These are phyloP conservation scores for Tenrec ecaudatus DNA, from an alignment of 2,113 vertebrate genomes.

Conservation along the genomic window DNA sequence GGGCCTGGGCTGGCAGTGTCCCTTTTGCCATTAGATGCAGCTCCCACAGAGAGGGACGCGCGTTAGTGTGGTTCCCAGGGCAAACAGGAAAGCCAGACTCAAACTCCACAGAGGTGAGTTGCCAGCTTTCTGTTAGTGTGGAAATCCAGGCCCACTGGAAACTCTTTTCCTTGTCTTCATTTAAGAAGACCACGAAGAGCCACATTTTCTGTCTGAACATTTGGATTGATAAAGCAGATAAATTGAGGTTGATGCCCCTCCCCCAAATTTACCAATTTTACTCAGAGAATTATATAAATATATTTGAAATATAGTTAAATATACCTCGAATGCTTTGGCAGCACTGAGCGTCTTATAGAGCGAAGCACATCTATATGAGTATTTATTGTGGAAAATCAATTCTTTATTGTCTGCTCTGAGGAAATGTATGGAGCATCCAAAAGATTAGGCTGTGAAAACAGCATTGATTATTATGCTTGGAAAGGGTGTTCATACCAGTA, in stretches of 20 bases:
- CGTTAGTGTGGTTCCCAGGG: background rate
- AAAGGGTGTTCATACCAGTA: background rate
- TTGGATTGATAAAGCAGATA: conserved; percentile 27
- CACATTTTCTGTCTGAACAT: conserved; percentile 30
- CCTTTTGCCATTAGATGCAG: conserved; percentile 2
- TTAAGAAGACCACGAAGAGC: background rate
- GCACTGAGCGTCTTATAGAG: background rate
- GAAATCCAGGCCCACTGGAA: background rate
- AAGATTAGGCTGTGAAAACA: background rate
- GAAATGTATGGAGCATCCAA: background rate
- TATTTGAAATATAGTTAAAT: conserved; percentile 24
- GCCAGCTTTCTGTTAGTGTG: background rate
- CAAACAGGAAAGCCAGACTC: background rate
- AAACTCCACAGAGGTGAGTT: too few species aligned
- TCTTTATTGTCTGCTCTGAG: background rate
- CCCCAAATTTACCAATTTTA: background rate
- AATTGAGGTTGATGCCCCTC: background rate
- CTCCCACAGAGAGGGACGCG: background rate
- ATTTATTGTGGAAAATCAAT: background rate
- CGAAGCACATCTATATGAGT: background rate
- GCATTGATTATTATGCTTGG: background rate
- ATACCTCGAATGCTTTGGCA: background rate
- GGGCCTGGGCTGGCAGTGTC: background rate
- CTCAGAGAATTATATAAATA: background rate
- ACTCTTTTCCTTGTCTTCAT: background rate